Conservation (phyloP, 2,888 invertebrate genomes). For the Metallyticus violacea region DNA sequence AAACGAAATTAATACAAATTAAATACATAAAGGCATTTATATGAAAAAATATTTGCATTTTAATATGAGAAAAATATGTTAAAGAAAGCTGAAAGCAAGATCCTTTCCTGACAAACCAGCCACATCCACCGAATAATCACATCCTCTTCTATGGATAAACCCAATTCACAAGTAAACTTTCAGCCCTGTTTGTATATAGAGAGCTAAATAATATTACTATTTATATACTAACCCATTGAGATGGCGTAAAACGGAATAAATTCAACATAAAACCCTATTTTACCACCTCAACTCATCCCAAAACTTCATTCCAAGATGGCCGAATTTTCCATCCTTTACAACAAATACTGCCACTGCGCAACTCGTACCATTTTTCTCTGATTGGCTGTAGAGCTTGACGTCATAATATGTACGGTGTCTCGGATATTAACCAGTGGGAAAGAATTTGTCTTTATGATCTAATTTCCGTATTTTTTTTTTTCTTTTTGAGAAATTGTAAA, state of each 20-base stretch:
- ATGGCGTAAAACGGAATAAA: constrained; percentile 34
- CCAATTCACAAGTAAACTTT: background rate
- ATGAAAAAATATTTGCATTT: background rate
- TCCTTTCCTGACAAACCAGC: constrained; percentile 32
- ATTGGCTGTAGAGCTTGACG: constrained; percentile 33
- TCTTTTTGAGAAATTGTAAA: background rate
- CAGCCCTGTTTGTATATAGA: background rate
- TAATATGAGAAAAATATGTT: background rate
- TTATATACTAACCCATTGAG: constrained; percentile 37
- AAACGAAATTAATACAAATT: background rate
- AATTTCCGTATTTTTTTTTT: background rate
- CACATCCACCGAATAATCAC: constrained; percentile 29
- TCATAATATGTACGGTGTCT: constrained; percentile 26
- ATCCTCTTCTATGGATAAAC: background rate
- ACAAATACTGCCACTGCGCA: constrained; percentile 41
- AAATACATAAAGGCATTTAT: background rate
- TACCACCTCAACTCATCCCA: constrained; percentile 37
- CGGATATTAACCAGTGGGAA: constrained; percentile 6
- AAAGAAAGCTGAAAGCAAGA: background rate
- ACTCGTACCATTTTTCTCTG: constrained; percentile 34
- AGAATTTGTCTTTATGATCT: background rate
- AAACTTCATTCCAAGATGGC: constrained; percentile 40
- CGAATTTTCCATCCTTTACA: constrained; percentile 39
- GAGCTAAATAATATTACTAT: constrained; percentile 19
- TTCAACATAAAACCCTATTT: constrained; percentile 36